Evolutionary conservation across 1,140 invertebrate genomes (phyloP).

Genomic region (Eurytemora carolleeae): DNA sequence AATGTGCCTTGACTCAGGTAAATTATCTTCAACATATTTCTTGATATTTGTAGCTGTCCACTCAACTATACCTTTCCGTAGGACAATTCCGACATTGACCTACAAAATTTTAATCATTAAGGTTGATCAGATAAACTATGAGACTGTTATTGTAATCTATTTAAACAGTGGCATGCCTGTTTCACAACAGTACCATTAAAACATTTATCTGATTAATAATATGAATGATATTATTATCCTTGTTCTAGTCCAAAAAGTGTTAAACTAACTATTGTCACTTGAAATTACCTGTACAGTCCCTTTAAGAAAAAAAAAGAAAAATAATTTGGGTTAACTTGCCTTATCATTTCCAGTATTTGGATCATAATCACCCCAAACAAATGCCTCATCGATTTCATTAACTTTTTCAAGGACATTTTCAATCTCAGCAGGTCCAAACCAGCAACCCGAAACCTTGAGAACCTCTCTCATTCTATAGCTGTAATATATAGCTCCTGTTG

Average conservation of each 20-base stretch:
- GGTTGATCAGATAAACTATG: too few species aligned
- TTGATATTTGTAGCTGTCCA: background rate
- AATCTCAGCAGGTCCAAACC: background rate
- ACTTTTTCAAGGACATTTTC: background rate
- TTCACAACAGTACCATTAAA: too few species aligned
- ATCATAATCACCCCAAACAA: background rate
- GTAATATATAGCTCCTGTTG: background rate
- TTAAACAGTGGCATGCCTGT: too few species aligned
- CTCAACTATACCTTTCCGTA: background rate
- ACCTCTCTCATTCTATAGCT: background rate
- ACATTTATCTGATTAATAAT: too few species aligned
- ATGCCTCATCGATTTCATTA: background rate
- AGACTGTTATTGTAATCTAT: too few species aligned
- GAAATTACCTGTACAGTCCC: too few species aligned
- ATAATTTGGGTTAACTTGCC: too few species aligned
- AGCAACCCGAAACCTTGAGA: background rate
- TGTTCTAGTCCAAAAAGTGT: too few species aligned
- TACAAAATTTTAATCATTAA: too few species aligned
- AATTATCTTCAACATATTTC: background rate
- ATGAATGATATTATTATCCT: too few species aligned
- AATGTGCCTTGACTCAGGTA: background rate
- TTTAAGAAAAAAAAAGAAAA: too few species aligned
- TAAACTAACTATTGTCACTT: too few species aligned
- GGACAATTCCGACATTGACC: background rate
- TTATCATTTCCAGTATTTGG: background rate